Conservation (phyloP, 2,797 vertebrate species). For the Galagoides demidoff region DNA sequence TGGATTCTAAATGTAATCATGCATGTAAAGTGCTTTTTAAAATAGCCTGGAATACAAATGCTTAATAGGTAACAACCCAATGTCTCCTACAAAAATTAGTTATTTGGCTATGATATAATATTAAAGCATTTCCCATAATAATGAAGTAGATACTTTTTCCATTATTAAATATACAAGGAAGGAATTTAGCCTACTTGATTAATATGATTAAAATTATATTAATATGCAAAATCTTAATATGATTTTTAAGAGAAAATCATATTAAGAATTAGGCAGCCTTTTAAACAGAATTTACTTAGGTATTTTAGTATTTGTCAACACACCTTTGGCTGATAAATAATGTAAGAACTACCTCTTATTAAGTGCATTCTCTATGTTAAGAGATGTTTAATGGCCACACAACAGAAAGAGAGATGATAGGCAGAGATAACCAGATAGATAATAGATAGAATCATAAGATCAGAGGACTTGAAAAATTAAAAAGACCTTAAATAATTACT, state of each 20-base stretch:
- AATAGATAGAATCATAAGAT: neutral
- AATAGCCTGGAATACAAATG: neutral
- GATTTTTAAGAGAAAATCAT: neutral
- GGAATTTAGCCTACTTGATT: neutral
- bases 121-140: neutral
- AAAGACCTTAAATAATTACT: neutral
- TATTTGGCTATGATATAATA: neutral
- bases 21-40: neutral
- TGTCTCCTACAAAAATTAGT: neutral
- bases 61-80: neutral
- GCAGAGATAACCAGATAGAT: neutral
- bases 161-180: neutral
- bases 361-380: neutral
- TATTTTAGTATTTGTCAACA: slow-evolving; percentile 22
- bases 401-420: neutral
- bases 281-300: neutral
- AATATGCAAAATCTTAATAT: no score
- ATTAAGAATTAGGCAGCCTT: neutral
- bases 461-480: slow-evolving; percentile 14
- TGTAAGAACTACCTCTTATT: neutral
- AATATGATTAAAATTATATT: no score
- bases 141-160: neutral
- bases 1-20: neutral
- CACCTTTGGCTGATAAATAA: neutral
- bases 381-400: neutral